Evolutionary conservation across 2,113 vertebrate species (phyloP).

Genomic region (Syrrhaptes paradoxus): DNA sequence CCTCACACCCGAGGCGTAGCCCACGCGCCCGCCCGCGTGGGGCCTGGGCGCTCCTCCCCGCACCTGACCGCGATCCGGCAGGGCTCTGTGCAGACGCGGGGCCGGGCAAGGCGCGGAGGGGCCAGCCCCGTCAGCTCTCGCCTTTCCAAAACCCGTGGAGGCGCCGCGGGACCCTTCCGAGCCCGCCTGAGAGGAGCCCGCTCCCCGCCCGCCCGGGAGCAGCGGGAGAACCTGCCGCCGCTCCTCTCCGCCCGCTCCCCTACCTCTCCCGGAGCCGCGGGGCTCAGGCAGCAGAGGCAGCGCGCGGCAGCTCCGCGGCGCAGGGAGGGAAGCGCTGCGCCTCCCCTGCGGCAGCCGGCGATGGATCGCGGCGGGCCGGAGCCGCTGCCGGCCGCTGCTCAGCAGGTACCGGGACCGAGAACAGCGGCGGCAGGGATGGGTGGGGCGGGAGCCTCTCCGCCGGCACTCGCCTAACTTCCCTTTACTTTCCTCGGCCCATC

Average conservation of each 20-base stretch:
- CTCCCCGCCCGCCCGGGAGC: neutral
- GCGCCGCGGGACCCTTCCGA: neutral
- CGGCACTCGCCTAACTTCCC: too few relatives aligned
- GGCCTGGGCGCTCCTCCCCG: neutral
- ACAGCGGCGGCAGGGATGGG: neutral
- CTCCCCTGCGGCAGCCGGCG: neutral
- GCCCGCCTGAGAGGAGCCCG: neutral
- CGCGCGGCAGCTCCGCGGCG: neutral
- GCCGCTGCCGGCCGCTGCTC: neutral
- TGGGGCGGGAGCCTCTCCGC: neutral
- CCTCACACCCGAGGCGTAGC: neutral
- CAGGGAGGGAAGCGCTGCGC: neutral
- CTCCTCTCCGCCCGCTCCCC: too few relatives aligned
- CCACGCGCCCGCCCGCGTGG: neutral
- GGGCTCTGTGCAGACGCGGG: neutral
- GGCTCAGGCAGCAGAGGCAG: too few relatives aligned
- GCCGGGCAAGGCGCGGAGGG: neutral
- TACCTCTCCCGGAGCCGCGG: too few relatives aligned
- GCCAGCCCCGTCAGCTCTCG: fast-evolving
- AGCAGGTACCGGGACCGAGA: neutral
- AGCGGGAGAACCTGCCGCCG: too few relatives aligned
- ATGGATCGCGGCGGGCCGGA: neutral
- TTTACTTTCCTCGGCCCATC: too few relatives aligned
- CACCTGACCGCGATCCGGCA: fast-evolving
- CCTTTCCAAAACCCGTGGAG: too few relatives aligned